phyloP scores from a whole-genome alignment of 1,140 invertebrate species.

The Lineus longissimus region DNA sequence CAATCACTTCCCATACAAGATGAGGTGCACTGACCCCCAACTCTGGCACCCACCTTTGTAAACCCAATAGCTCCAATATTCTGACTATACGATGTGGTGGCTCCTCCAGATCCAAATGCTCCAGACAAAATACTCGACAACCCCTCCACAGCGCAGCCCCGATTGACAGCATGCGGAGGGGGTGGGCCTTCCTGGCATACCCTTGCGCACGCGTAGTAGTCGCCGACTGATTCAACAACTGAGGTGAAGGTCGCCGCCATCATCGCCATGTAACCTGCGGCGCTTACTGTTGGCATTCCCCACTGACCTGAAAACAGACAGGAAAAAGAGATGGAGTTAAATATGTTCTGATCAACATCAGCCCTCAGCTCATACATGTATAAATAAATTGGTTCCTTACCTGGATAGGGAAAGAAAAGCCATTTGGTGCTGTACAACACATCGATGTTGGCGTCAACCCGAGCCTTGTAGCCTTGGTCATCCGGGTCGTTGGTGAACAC shows the following conservation, averaged over 20 bases:
- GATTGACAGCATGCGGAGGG: constrained; percentile 55
- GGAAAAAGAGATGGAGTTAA: constrained; percentile 10
- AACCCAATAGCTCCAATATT: constrained; percentile 33
- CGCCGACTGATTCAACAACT: constrained; percentile 53
- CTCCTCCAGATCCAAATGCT: constrained; percentile 73
- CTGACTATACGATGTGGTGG: constrained; percentile 72
- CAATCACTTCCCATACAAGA: too few relatives aligned
- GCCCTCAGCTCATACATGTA: not conserved
- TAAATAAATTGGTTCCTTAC: too few relatives aligned
- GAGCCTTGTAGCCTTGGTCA: constrained; percentile 60
- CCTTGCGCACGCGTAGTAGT: constrained; percentile 52
- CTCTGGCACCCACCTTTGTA: constrained; percentile 26
- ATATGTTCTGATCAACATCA: not conserved
- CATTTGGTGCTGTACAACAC: constrained; percentile 72
- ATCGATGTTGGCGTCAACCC: constrained; percentile 73
- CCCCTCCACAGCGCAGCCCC: constrained; percentile 79
- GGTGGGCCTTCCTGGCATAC: constrained; percentile 42
- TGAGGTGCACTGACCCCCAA: too few relatives aligned
- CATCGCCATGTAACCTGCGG: constrained; percentile 48
- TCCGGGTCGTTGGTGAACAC: constrained; percentile 59
- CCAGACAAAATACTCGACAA: constrained; percentile 76
- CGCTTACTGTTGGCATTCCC: constrained; percentile 44
- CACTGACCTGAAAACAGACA: constrained; percentile 44
- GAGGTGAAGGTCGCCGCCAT: constrained; percentile 49
- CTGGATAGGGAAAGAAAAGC: constrained; percentile 82